Base-by-base conservation (phyloP, 2,888 invertebrate species). In the Podabrus alpinus region DNA sequence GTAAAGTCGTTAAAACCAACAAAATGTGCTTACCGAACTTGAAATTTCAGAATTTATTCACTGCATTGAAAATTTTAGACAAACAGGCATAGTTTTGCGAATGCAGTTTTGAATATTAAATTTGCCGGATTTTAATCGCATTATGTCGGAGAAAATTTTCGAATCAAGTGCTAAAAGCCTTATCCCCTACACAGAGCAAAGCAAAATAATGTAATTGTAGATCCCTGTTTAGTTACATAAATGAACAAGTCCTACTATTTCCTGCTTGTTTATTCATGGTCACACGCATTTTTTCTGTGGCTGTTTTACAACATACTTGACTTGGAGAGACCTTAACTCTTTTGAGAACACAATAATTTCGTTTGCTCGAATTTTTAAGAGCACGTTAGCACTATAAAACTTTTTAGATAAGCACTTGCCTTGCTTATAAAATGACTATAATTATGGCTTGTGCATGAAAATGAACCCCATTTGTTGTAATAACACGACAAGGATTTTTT, bases 181-280 rank as follows among this genome's bases (percentile, higher is more conserved):
- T 62, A 72, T 68, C 68, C 72, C 62, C 67, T 25, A 72, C 68
- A 29, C 45, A 16, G 68, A 61, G 68, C 72, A 61, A 60, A 67
- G 67, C 71, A 67, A 66, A 15, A 66, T 72, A 72, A 68, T 61
- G 72, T 72, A 72, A 72, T 72, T 72, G 67, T 72, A 72, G 72
- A 67, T 61, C 68, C 72, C 68, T 29, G 62, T 72, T 68, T 67
- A 68, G 72, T 62, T 62, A 68, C 64, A 68, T 72, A 72, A 72
- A 72, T 72, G 72, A 68, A 68, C 72, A 68, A 61, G 72, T 29
- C 68, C 68, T 61, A 21, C 21, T 61, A 68, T 62, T 72, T 72
- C 72, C 68, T 72, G 72, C 68, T 68, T 72, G 72, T 61, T 72
- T 67, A 72, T 71, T 71, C 66, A 71, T 71, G 59, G 24, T 16